Evolutionary conservation across 92 coral and sea anemone species (phyloP), one percentile per base, ranked within the genome.

Genomic region (Nematostella vectensis): DNA sequence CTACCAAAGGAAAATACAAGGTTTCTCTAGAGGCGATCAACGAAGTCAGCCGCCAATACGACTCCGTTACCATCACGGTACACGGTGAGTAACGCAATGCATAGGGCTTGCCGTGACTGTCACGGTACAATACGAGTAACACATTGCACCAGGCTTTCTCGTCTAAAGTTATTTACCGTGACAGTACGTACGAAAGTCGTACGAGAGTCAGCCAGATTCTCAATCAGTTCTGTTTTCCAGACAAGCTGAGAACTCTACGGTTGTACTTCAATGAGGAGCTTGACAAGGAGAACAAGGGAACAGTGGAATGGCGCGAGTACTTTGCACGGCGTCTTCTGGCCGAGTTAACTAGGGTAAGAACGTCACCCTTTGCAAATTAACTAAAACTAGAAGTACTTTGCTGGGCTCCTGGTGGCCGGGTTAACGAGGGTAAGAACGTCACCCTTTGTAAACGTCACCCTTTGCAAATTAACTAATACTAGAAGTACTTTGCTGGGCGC

Each of bases 221-320:
- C n/a, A n/a, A n/a, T n/a, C n/a, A n/a, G n/a, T n/a, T n/a, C n/a
- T n/a, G n/a, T 33, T 33, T 52, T 65, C 17, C 50, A 77, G 85
- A 65, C 30, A 39, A 58, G 22, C 71, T 79, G 3, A 65, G 65
- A 33, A 79, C 81, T 1, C 63, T 79, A 15, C 87, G 80, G 17
- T 31, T 79, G 31, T 54, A 59, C 4, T 73, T 79, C 47, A 76
- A 79, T 49, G 57, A 48, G 12, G 52, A 23, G 9, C 55, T 78
- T 25, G 71, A 78, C n/a, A 42, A 51, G 0, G 48, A 21, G 40
- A 68, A 67, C 50, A 50, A 61, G 24, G 25, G 38, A 11, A 65
- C 87, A 16, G 23, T 25, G 27, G 54, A 54, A 42, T 73, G 80
- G 87, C 60, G 87, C 43, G 38, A 31, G 0, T 55, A 42, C 43